Evolutionary conservation across 2,797 vertebrate genomes (phyloP).

Genomic region (Emydoidea blandingii): DNA sequence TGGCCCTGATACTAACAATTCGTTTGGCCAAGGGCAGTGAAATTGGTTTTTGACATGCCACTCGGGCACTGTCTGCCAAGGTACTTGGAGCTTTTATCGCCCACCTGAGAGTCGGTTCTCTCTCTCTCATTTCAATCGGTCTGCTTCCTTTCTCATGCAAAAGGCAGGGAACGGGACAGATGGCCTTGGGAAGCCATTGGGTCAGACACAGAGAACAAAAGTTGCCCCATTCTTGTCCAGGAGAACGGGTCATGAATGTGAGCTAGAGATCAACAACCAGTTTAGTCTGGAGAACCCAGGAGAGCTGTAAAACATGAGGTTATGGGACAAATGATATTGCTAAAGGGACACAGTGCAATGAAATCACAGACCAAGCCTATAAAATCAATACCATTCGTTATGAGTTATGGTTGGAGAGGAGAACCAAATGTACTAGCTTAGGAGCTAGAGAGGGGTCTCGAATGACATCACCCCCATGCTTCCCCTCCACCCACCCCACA

Average conservation of each 20-base stretch:
- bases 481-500: not conserved
- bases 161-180: conserved; percentile 18
- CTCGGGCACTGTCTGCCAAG: not conserved
- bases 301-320: conserved; percentile 29
- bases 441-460: conserved; percentile 2
- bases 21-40: conserved; percentile 40
- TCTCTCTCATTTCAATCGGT: conserved; percentile 7
- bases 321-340: conserved; percentile 13
- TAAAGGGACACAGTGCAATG: conserved; percentile 20
- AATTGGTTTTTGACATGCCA: conserved; percentile 46
- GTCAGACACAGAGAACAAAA: conserved; percentile 21
- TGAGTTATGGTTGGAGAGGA: not conserved
- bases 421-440: not conserved
- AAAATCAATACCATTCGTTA: conserved; percentile 30
- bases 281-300: not conserved
- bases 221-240: conserved; percentile 5
- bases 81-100: conserved; percentile 45
- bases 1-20: conserved; percentile 31
- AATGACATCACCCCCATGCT: not conserved
- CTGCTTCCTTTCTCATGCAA: conserved; percentile 37
- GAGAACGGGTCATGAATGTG: not conserved
- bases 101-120: conserved; percentile 36
- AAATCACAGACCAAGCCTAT: conserved; percentile 37
- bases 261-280: conserved; percentile 6
- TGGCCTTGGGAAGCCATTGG: not conserved